Base-by-base conservation (phyloP, 2,797 vertebrate species). In the Epinephelus malabaricus region DNA sequence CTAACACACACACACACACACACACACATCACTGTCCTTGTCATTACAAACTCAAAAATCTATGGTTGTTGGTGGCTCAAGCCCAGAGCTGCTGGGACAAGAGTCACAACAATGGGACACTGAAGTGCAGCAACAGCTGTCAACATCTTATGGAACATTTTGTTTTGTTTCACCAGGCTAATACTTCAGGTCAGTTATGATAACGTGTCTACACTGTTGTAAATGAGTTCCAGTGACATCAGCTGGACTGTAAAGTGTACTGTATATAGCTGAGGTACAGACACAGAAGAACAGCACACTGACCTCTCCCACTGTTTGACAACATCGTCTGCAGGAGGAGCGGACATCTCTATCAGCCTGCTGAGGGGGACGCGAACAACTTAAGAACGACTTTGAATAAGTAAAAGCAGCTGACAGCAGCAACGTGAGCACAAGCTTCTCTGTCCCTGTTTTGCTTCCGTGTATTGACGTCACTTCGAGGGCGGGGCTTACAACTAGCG, bases 301-400 rank as follows among this genome's bases (percentile, higher is more conserved):
- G 78, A 95, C 94, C 95, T 94, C 81, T 92, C 81, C 95, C 95
- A 95, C 27, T 83, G 76, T 64, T 85, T 64, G 38, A 94, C 78
- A 82, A 94, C 0, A 1, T 90, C 63, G 25, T 92, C 88, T 6
- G 75, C 61, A 1, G 88, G 79, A 49, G 73, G 0, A 6, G 68
- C 58, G 5, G 75, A 86, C 93, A 95, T 94, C 64, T 67, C 17
- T 18, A 6, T 10, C 21, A 13, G n/a, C 25, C 1, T 4, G 30
- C 0, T 3, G 7, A 9, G 0, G 46, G 5, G 3, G 10, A 15
- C 18, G 19, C 40, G 19, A 1, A 19, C 34, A 5, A 21, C 21
- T 12, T 8, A 8, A 15, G 50, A 61, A 13, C 0, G 1, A 10
- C 2, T 30, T 62, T 45, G 3, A 11, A 68, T 19, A 1, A 30